Evolutionary conservation across 2,113 vertebrate genomes (phyloP).

Genomic region (Microtus pennsylvanicus): DNA sequence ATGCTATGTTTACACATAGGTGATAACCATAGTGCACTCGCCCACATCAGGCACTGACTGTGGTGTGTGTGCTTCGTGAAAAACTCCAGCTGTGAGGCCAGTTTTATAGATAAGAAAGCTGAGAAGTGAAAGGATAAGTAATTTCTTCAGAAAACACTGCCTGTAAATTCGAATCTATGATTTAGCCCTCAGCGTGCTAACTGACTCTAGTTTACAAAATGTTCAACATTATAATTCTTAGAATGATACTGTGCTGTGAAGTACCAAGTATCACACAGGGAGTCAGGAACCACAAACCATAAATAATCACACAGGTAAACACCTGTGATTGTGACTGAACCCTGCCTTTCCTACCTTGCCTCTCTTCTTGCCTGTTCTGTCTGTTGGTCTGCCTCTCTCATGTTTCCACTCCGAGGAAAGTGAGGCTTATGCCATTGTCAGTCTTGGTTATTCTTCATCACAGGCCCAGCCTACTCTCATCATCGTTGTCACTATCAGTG

Average conservation of each 20-base stretch:
- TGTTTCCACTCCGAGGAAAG: too few relatives aligned
- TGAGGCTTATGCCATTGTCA: not conserved
- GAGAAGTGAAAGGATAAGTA: not conserved
- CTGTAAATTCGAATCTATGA: not conserved
- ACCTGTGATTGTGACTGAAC: not conserved
- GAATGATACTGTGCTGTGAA: not conserved
- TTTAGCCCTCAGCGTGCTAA: not conserved
- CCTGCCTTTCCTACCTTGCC: not conserved
- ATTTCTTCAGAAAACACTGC: not conserved
- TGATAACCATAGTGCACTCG: not conserved
- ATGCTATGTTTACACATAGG: not conserved
- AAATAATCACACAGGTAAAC: not conserved
- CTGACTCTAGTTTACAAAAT: constrained; percentile 22
- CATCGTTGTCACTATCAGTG: not conserved
- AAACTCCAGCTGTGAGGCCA: not conserved
- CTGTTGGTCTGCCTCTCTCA: too few relatives aligned
- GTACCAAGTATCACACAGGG: not conserved
- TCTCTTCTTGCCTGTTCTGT: too few relatives aligned
- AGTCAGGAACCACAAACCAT: too few relatives aligned
- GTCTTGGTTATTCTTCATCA: not conserved
- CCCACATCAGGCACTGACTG: not conserved
- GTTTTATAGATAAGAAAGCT: not conserved
- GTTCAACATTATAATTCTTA: constrained; percentile 1
- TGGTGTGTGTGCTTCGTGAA: not conserved
- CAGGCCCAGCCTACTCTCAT: not conserved